Evolutionary conservation across 1,140 invertebrate genomes (phyloP).

Genomic region (Lordiphosa stackelbergi): DNA sequence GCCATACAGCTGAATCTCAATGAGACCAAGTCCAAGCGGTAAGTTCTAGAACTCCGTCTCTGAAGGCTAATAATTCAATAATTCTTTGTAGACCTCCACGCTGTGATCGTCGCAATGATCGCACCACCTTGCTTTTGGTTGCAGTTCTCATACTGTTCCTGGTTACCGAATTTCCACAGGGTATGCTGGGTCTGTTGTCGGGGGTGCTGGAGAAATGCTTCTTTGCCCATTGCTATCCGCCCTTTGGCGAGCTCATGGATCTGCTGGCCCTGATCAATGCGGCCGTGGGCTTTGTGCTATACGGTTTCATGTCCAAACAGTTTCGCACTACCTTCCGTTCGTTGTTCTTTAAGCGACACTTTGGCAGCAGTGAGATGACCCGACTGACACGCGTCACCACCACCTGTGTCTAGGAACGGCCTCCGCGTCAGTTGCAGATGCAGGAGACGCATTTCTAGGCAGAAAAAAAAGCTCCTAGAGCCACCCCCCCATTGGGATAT

Average conservation of each 20-base stretch:
- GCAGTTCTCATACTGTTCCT: slow-evolving; percentile 91
- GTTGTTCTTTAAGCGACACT: slow-evolving; percentile 81
- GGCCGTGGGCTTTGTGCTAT: slow-evolving; percentile 95
- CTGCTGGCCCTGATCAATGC: slow-evolving; percentile 93
- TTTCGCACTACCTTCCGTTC: slow-evolving; percentile 91
- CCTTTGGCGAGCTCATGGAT: slow-evolving; percentile 94
- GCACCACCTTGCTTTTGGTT: slow-evolving; percentile 93
- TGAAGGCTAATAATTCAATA: background rate
- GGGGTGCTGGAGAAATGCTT: slow-evolving; percentile 85
- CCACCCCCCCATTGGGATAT: background rate
- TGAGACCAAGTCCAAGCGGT: slow-evolving; percentile 47
- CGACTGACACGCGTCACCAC: slow-evolving; percentile 74
- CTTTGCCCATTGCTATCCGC: slow-evolving; percentile 85
- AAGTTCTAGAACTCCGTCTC: background rate
- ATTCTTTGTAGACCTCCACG: slow-evolving; percentile 78
- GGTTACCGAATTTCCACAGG: slow-evolving; percentile 91
- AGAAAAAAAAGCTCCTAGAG: slow-evolving; percentile 1
- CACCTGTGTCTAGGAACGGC: slow-evolving; percentile 78
- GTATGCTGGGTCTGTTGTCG: slow-evolving; percentile 85
- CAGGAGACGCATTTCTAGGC: no score
- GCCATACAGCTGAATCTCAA: slow-evolving; percentile 46
- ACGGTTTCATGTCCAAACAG: slow-evolving; percentile 95
- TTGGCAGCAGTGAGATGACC: slow-evolving; percentile 78
- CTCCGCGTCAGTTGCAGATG: background rate
- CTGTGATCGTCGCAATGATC: slow-evolving; percentile 85